Evolutionary conservation across 2,113 vertebrate genomes (phyloP), one percentile per base, ranked within the genome.

Genomic region (Brachypteracias leptosomus): DNA sequence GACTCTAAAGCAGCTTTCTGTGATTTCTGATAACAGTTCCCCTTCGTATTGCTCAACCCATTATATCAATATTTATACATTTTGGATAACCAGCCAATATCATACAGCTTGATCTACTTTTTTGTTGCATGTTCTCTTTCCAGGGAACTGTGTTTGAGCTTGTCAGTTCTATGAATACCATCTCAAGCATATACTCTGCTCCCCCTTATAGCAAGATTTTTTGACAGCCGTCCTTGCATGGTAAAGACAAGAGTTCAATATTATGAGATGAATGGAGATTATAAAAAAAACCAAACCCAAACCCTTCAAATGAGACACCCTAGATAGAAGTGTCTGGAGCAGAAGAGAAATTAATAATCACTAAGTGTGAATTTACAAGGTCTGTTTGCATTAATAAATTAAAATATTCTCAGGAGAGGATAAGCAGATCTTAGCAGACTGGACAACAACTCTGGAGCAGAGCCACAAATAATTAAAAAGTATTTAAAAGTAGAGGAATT

Each of bases 331-430:
- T 31, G 33, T 66, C 38, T 85, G 33, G n/a, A 95, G 22, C 66
- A 92, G 78, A 61, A 95, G 58, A 31, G 33, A 89, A 92, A 93
- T 92, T 92, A 79, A 66, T 82, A 88, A 89, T 75, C 78, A 67
- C 49, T 42, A 75, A 88, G 21, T 88, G 63, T 88, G 63, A 93
- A 96, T 89, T 83, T 95, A 76, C 58, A 80, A 91, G n/a, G 29
- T 87, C 40, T 93, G 36, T 38, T 92, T 52, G 38, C 58, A 77
- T 92, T 79, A 85, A 90, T 91, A 95, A 94, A 92, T 89, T 82
- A 85, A 86, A 93, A 70, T 52, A 20, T 22, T 82, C 59, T 59
- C 14, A 33, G 61, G 59, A 91, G 66, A 83, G 14, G 16, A 74
- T 63, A 35, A 62, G 19, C 57, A 66, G 28, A 72, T 94, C 36